These are phyloP conservation scores for Sebastes kiyomatsui DNA, from an alignment of 2,797 vertebrate genomes.

Conservation along the genomic window DNA sequence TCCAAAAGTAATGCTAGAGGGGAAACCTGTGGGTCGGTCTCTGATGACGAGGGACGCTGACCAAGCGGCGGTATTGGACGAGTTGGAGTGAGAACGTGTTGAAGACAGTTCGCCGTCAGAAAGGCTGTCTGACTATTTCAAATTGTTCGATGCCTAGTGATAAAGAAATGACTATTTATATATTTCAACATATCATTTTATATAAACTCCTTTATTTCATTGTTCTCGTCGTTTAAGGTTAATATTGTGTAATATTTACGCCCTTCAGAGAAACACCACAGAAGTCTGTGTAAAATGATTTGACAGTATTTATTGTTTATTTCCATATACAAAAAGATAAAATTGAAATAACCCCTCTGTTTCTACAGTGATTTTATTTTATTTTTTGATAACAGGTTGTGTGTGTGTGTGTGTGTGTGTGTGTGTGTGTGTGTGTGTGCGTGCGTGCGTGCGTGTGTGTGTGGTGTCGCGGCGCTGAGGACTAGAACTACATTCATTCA, in stretches of 20 bases:
- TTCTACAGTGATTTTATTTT: slow-evolving; percentile 61
- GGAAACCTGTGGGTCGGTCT: no score
- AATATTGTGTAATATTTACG: not conserved
- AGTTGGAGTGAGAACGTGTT: no score
- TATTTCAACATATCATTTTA: no score
- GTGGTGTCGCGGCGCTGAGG: slow-evolving; percentile 80
- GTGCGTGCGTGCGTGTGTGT: slow-evolving; percentile 61
- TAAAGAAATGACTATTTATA: no score
- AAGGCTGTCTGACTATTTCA: no score
- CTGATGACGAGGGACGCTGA: no score
- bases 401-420: slow-evolving; percentile 68
- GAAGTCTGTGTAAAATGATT: slow-evolving; percentile 44
- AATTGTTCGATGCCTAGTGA: no score
- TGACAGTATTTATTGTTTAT: slow-evolving; percentile 89
- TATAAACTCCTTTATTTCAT: no score
- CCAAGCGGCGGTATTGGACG: no score
- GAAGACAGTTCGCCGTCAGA: no score
- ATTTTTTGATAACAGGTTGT: slow-evolving; percentile 47
- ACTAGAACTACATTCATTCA: slow-evolving; percentile 97
- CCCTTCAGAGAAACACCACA: not conserved
- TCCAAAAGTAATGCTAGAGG: no score
- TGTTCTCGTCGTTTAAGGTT: not conserved
- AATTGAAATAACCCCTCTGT: slow-evolving; percentile 87
- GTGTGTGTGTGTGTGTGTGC: not conserved
- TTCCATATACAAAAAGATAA: slow-evolving; percentile 98